phyloP scores from a whole-genome alignment of 2,797 vertebrate genomes.

The Merluccius polli region DNA sequence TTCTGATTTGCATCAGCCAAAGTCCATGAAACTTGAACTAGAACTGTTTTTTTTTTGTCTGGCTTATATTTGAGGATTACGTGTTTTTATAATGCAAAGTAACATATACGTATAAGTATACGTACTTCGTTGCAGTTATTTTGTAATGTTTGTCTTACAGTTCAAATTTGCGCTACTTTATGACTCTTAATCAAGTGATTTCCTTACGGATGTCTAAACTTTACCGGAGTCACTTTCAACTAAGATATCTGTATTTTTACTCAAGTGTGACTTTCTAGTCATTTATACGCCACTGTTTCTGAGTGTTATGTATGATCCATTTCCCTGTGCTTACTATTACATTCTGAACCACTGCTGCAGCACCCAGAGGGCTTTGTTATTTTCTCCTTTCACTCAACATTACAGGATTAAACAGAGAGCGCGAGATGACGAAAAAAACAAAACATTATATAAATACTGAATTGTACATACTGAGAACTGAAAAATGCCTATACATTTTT shows the following conservation, averaged over 20 bases:
- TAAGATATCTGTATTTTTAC: too few species aligned
- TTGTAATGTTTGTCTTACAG: too few species aligned
- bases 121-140: too few species aligned
- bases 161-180: too few species aligned
- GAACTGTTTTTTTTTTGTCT: background rate
- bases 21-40: too few species aligned
- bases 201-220: too few species aligned
- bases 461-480: constrained; percentile 17
- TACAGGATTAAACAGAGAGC: constrained; percentile 26
- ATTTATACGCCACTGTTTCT: too few species aligned
- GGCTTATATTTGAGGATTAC: background rate
- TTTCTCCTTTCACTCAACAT: constrained; percentile 40
- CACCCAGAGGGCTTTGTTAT: constrained; percentile 32
- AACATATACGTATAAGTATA: too few species aligned
- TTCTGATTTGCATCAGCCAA: background rate
- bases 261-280: too few species aligned
- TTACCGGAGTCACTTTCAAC: too few species aligned
- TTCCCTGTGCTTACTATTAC: background rate
- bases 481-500: constrained; percentile 6
- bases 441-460: background rate
- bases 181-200: too few species aligned
- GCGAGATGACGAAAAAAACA: constrained; percentile 21
- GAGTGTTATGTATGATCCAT: background rate
- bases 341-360: constrained; percentile 21
- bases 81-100: too few species aligned